Evolutionary conservation across 1,140 invertebrate species (phyloP), one percentile per base, ranked within the genome.

Genomic region (Chymomyza costata): DNA sequence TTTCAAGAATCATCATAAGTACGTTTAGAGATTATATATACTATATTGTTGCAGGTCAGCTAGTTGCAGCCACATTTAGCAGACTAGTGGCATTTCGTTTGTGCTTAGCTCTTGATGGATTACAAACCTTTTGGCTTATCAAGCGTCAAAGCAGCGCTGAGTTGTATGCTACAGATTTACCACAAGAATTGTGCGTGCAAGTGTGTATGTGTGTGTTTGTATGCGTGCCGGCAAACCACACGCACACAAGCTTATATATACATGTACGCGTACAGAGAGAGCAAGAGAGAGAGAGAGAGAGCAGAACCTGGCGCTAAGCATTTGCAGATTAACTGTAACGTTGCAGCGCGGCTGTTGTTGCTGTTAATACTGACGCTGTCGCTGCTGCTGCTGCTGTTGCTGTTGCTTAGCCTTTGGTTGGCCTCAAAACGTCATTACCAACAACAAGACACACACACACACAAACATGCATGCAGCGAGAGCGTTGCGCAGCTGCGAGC

Each of bases 101-200:
- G n/a, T n/a, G n/a, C n/a, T n/a, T n/a, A n/a, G n/a, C n/a, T n/a
- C n/a, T n/a, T n/a, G n/a, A n/a, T n/a, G n/a, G n/a, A n/a, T n/a
- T n/a, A n/a, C n/a, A n/a, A n/a, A n/a, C n/a, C n/a, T n/a, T n/a
- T n/a, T n/a, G n/a, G n/a, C n/a, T n/a, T n/a, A n/a, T n/a, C n/a
- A n/a, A n/a, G n/a, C n/a, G n/a, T n/a, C n/a, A n/a, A n/a, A n/a
- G 16, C 28, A n/a, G 8, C 40, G 45, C 65, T 46, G 49, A 30
- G 38, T 60, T 64, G 54, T 74, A 64, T 71, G 63, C 69, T 73
- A 64, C 37, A 38, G 19, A 49, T 49, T 43, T n/a, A 60, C 19
- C 47, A 19, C 52, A 54, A n/a, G n/a, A n/a, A n/a, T n/a, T n/a
- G n/a, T n/a, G n/a, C n/a, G n/a, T n/a, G n/a, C 25, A 28, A 6